Base-by-base conservation (phyloP, 2,797 vertebrate genomes). In the Zenarchopterus dispar region DNA sequence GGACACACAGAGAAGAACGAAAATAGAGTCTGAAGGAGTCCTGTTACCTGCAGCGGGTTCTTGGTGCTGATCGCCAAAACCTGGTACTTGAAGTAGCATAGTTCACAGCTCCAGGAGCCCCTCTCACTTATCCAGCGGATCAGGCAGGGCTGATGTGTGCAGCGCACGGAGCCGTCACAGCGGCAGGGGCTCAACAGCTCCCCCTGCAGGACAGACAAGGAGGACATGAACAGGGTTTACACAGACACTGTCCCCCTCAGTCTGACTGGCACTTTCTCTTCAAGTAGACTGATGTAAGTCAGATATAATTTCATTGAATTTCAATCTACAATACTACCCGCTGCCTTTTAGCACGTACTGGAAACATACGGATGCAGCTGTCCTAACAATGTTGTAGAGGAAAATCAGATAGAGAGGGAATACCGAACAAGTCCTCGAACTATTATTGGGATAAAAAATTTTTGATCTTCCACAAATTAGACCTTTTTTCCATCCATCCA, bases 11-110 rank as follows among this genome's bases (percentile, higher is more conserved):
- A 5, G 24, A 24, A 5, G 24, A 24, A 5, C 2, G 5, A 24
- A 24, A 24, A 24, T n/a, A n/a, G n/a, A n/a, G n/a, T n/a, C n/a
- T n/a, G n/a, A n/a, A n/a, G n/a, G n/a, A n/a, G n/a, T n/a, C n/a
- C n/a, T n/a, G 26, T 10, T 82, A 90, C 95, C 95, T 96, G 95
- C 82, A 96, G 87, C 1, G 95, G 95, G 83, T 96, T 96, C 84
- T 95, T 96, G 88, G 94, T 96, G 88, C 95, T 96, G 85, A 96
- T 95, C 39, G 95, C 95, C 88, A 96, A 83, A 70, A 96, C 95
- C 84, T 96, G 94, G 88, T 96, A 96, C 84, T 96, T 96, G 91
- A 95, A 96, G 87, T 95, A 96, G 85, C 95, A 96, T 49, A 96
- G 92, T 79, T 96, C 95, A 70, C 95, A 96, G 90, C 95, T 96